Conservation (phyloP, 2,113 vertebrate species). For the Proteles cristata region DNA sequence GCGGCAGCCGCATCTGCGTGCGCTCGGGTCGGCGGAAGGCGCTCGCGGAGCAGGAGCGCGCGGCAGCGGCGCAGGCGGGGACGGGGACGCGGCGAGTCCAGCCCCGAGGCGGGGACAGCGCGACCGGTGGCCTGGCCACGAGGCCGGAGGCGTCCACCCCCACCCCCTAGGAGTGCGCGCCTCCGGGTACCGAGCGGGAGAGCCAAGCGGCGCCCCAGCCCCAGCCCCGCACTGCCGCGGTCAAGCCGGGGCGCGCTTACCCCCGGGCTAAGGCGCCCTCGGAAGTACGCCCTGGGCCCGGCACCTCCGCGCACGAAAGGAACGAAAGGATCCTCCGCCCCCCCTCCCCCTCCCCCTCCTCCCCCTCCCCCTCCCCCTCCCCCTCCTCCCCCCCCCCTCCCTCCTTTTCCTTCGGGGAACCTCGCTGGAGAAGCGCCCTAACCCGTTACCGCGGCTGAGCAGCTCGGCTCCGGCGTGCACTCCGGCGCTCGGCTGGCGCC, state of each 20-base stretch:
- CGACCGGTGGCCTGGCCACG: background rate
- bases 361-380: background rate
- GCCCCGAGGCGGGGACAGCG: background rate
- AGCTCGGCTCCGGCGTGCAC: background rate
- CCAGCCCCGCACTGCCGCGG: background rate
- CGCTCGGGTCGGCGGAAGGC: background rate
- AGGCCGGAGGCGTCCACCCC: background rate
- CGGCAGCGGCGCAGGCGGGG: background rate
- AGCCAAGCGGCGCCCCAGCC: background rate
- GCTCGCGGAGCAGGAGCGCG: background rate
- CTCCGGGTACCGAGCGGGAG: background rate
- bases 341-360: background rate
- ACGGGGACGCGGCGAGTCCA: background rate
- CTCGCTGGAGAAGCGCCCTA: background rate
- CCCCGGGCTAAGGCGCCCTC: background rate
- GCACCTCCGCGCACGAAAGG: background rate
- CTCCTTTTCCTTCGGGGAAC: background rate
- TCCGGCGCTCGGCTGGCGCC: background rate
- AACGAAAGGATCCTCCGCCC: background rate
- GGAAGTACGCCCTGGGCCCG: background rate
- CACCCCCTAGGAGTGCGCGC: background rate
- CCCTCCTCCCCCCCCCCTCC: background rate
- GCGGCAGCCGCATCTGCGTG: background rate
- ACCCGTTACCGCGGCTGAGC: background rate
- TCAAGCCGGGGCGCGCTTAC: slow-evolving; percentile 3